phyloP scores from a whole-genome alignment of 2,113 vertebrate species.

The Lucifuga dentata region DNA sequence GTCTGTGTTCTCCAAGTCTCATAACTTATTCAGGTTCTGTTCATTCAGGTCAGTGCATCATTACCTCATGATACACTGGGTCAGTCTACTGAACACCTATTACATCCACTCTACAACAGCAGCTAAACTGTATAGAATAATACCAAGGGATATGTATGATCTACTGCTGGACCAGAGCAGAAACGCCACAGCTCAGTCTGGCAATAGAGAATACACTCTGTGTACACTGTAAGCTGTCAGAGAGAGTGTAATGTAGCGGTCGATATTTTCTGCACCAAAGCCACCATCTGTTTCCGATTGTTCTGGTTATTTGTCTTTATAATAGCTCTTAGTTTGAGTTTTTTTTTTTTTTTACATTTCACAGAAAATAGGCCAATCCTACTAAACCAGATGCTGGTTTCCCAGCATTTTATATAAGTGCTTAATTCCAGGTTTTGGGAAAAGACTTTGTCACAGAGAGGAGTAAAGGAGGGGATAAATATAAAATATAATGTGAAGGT shows the following conservation, averaged over 20 bases:
- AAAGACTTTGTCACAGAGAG: neutral
- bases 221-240: constrained; percentile 16
- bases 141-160: neutral
- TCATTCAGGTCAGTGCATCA: constrained; percentile 16
- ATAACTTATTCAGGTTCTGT: constrained; percentile 35
- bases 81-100: neutral
- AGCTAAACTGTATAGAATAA: neutral
- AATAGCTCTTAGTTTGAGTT: constrained; percentile 39
- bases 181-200: no score
- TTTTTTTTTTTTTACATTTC: constrained; percentile 25
- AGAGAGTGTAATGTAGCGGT: constrained; percentile 30
- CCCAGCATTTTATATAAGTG: constrained; percentile 63
- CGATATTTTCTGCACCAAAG: constrained; percentile 50
- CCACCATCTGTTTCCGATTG: constrained; percentile 55
- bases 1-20: constrained; percentile 34
- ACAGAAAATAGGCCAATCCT: constrained; percentile 35
- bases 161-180: no score
- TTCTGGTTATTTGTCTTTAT: constrained; percentile 47
- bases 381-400: constrained; percentile 68
- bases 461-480: constrained; percentile 14
- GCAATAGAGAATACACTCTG: constrained; percentile 12
- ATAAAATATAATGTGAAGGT: neutral
- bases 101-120: constrained; percentile 1
- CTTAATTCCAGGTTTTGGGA: constrained; percentile 44
- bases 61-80: constrained; percentile 16